phyloP scores from a whole-genome alignment of 2,888 invertebrate species.

The Sericinus montela region DNA sequence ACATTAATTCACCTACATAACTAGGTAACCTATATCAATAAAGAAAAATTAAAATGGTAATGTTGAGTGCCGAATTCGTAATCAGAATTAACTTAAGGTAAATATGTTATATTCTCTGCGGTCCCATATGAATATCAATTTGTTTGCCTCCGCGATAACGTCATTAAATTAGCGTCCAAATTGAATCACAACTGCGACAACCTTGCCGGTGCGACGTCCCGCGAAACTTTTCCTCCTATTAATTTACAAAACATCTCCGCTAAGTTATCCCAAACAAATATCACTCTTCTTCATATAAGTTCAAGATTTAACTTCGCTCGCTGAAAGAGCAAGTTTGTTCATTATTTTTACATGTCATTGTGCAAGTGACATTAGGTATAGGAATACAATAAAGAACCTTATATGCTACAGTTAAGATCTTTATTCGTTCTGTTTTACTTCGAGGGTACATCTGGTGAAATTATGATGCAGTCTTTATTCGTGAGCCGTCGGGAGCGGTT shows the following conservation, averaged over 20 bases:
- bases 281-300: constrained; percentile 37
- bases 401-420: constrained; percentile 47
- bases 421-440: constrained; percentile 42
- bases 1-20: too few species aligned
- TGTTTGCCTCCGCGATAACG: constrained; percentile 70
- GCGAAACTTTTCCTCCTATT: constrained; percentile 78
- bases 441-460: constrained; percentile 76
- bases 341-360: constrained; percentile 80
- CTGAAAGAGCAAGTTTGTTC: constrained; percentile 63
- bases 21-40: too few species aligned
- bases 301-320: constrained; percentile 55
- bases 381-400: constrained; percentile 52
- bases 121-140: constrained; percentile 80
- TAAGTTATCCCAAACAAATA: constrained; percentile 39
- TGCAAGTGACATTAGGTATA: constrained; percentile 64
- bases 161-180: constrained; percentile 79
- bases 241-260: constrained; percentile 75
- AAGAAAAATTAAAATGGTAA: too few species aligned
- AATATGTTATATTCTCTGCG: constrained; percentile 57
- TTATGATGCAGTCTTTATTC: constrained; percentile 80
- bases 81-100: constrained; percentile 30
- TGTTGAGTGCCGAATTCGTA: constrained; percentile 22
- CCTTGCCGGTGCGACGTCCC: constrained; percentile 72
- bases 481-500: constrained; percentile 79
- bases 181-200: constrained; percentile 79